Base-by-base conservation (phyloP, 2,113 vertebrate genomes). In the Dipodomys ordii region DNA sequence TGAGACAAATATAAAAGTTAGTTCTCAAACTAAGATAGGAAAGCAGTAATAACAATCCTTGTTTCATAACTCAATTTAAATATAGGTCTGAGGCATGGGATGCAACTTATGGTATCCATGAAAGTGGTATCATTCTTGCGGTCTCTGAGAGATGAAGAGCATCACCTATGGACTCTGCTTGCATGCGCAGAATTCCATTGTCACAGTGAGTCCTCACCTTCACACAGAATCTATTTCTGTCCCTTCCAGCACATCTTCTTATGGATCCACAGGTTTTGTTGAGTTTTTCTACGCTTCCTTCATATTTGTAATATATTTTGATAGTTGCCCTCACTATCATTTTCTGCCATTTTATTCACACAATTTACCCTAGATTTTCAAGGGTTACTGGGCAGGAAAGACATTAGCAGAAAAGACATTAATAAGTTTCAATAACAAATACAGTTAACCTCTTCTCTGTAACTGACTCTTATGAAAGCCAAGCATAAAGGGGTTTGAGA, bases 351-450 rank as follows among this genome's bases (percentile, higher is more conserved):
- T 88, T 6, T 83, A 2, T 22, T 16, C 6, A 68, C 3, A 32
- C 30, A 62, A 44, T 6, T n/a, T 83, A 92, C 16, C 27, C 72
- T 80, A 53, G 27, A 35, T 69, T 15, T 87, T 35, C n/a, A 83
- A 44, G 72, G 13, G n/a, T 83, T 30, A 53, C 18, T 46, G 16
- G 22, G 16, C 6, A 77, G 25, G 15, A 89, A 39, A 39, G 39
- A 39, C 39, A 27, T 78, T 18, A 67, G 27, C 46, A 82, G 77
- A 88, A 93, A 65, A 39, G n/a, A 62, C 2, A 32, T 16, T 5
- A 62, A 25, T 78, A 72, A 87, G n/a, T 69, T 87, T 90, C 32
- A 65, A 74, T 92, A 79, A 20, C 39, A 84, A 82, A 81, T 80
- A n/a, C 3, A 77, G 49, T 53, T 53, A 53, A 57, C 53, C 53